Evolutionary conservation across 2,888 invertebrate species (phyloP), one percentile per base, ranked within the genome.

Genomic region (Aleiodes leptofemur): DNA sequence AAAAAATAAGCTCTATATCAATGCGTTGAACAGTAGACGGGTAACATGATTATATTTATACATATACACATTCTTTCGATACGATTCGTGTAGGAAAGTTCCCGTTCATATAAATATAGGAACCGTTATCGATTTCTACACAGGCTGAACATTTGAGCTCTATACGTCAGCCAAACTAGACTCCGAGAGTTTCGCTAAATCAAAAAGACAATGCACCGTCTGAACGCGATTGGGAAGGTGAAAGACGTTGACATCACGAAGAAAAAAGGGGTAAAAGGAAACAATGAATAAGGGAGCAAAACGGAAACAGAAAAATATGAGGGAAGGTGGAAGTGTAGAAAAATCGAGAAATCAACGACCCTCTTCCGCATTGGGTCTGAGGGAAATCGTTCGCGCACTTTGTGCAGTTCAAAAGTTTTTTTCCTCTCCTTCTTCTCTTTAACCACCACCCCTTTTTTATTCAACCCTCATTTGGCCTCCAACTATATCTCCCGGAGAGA

Each of bases 301-400:
- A 23, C n/a, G 29, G 34, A 34, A 34, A 51, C 53, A 4, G 1
- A 4, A 4, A 34, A 31, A n/a, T 29, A 34, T 34, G 59, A 31
- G 48, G 64, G 23, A 48, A 61, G 43, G 16, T 6, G 34, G 61
- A 43, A 55, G 16, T 7, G 31, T 43, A 29, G 29, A 34, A 61
- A 61, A 59, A 23, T 48, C n/a, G 7, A 48, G n/a, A 50, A 50
- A 71, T 31, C 59, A 34, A 53, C 43, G 31, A 59, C 50, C 59
- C 59, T 14, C 59, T 43, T 61, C 14, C 61, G 34, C 31, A 51
- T 71, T 55, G 8, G n/a, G 11, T 7, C 11, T 14, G 9, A 50
- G 11, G 8, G 59, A 72, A 61, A 72, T 72, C 13, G 31, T 59
- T 71, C 29, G 57, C 48, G 51, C 48, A 57, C 43, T 50, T 70